Conservation (phyloP, 2,113 vertebrate genomes). For the Aepyceros melampus region DNA sequence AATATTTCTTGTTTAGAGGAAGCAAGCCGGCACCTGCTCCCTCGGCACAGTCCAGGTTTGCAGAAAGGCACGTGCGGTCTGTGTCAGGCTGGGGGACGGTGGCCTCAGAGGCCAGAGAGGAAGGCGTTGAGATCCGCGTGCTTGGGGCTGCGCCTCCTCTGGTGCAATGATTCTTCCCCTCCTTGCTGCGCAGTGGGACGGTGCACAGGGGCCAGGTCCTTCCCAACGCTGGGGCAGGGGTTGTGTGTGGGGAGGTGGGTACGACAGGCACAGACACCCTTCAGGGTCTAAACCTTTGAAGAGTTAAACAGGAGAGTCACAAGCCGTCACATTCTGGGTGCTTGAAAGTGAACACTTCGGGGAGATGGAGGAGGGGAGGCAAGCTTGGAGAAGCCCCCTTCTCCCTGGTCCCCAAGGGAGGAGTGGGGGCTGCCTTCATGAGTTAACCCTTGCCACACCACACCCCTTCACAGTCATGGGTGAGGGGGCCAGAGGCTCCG, state of each 20-base stretch:
- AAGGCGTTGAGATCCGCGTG: neutral
- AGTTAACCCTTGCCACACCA: neutral
- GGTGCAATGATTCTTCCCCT: neutral
- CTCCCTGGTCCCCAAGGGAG: neutral
- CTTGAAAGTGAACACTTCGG: neutral
- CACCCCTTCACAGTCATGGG: neutral
- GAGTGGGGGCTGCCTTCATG: neutral
- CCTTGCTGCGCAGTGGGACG: neutral
- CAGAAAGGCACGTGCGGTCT: conserved; percentile 72
- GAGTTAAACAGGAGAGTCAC: neutral
- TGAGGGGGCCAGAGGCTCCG: neutral
- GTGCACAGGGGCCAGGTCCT: neutral
- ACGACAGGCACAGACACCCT: neutral
- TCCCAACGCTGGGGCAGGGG: neutral
- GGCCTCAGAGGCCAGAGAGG: neutral
- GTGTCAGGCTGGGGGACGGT: neutral
- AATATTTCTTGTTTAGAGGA: conserved; percentile 58
- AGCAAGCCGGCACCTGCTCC: neutral
- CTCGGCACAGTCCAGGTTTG: conserved; percentile 4
- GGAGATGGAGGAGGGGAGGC: neutral
- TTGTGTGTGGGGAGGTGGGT: neutral
- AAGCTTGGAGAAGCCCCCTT: neutral
- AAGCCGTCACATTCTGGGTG: neutral
- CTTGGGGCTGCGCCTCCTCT: neutral
- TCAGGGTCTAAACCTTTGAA: neutral